Percentiles rank a stretch among this genome's conserved stretches.
phyloP scores from a whole-genome alignment of 1,140 invertebrate genomes.

The Sinella curviseta region DNA sequence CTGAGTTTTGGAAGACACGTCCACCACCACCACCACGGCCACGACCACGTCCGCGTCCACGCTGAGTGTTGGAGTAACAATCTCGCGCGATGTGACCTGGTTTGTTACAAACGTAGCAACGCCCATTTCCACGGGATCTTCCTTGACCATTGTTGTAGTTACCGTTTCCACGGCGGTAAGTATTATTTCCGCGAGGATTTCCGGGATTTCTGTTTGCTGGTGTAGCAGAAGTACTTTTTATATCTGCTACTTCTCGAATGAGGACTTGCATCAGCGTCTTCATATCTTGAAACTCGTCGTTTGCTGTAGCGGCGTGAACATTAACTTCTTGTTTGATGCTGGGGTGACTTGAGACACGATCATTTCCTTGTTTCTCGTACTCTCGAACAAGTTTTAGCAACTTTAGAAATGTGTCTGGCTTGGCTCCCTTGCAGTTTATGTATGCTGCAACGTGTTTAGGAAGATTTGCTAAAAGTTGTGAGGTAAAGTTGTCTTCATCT shows the following conservation, averaged over 20 bases:
- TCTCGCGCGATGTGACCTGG: not conserved
- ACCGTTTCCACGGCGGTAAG: not conserved
- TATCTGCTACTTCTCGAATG: not conserved
- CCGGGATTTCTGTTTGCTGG: not conserved
- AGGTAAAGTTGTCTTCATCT: not conserved
- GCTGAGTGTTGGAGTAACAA: not conserved
- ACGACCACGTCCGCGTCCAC: not conserved
- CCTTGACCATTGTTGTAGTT: not conserved
- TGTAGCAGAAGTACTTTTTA: not conserved
- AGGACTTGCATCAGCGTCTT: not conserved
- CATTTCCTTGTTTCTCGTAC: not conserved
- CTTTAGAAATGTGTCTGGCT: not conserved
- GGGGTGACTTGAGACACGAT: not conserved
- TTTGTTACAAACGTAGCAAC: not conserved
- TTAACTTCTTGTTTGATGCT: not conserved
- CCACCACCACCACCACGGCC: too few species aligned
- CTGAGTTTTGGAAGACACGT: not conserved
- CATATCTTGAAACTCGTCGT: not conserved
- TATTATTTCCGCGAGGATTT: not conserved
- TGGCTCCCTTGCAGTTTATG: not conserved
- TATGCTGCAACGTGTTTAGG: not conserved
- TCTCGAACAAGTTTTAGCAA: not conserved
- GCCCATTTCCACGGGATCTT: not conserved
- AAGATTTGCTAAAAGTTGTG: not conserved
- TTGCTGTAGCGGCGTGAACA: slow-evolving; percentile 1